These are phyloP conservation scores for Drosophila eohydei DNA, from an alignment of 2,888 invertebrate genomes.

Conservation along the genomic window DNA sequence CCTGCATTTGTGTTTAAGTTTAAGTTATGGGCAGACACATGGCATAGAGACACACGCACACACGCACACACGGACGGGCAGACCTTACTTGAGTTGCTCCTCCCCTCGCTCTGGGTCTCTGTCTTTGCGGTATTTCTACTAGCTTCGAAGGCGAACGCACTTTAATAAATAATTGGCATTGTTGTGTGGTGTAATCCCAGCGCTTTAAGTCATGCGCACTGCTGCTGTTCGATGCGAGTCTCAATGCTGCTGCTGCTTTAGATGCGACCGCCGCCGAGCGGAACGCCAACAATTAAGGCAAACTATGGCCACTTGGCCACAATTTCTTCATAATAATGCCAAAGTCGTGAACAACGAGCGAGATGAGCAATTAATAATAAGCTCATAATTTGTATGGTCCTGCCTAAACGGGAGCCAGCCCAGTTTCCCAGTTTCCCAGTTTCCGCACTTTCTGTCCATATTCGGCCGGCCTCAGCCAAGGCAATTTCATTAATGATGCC, in stretches of 20 bases:
- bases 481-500: constrained; percentile 80
- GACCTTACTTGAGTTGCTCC: constrained; percentile 4
- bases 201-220: constrained; percentile 54
- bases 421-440: constrained; percentile 14
- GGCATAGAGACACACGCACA: constrained; percentile 10
- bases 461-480: constrained; percentile 46
- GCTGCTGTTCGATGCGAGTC: constrained; percentile 3
- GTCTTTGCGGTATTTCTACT: constrained; percentile 19
- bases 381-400: constrained; percentile 83
- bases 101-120: not conserved
- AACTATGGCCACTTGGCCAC: constrained; percentile 71
- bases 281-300: constrained; percentile 77
- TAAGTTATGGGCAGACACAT: constrained; percentile 66
- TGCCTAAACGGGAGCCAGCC: constrained; percentile 59
- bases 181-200: constrained; percentile 61
- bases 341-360: constrained; percentile 33
- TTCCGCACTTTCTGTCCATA: constrained; percentile 25
- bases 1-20: constrained; percentile 66
- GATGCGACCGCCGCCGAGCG: constrained; percentile 58
- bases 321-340: constrained; percentile 74
- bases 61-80: not conserved
- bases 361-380: constrained; percentile 83
- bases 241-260: constrained; percentile 15
- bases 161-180: constrained; percentile 80
- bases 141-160: constrained; percentile 57